Evolutionary conservation across 1,140 invertebrate genomes (phyloP).

Genomic region (Calephelis nemesis): DNA sequence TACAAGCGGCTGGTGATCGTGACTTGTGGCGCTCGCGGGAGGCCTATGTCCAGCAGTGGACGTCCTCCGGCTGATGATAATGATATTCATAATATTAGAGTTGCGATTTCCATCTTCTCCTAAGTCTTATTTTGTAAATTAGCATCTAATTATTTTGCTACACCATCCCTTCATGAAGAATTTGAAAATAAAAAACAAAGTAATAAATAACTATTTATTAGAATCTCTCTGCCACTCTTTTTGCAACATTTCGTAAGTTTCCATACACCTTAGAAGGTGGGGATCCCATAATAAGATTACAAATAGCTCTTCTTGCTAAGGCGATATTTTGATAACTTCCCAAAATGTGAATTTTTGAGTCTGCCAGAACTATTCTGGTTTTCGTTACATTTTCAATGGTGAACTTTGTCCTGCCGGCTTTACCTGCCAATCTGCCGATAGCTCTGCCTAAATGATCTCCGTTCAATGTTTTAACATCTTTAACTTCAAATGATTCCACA

Average conservation of each 20-base stretch:
- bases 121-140: neutral
- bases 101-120: too few relatives aligned
- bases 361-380: slow-evolving; percentile 98
- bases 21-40: too few relatives aligned
- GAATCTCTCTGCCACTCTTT: slow-evolving; percentile 89
- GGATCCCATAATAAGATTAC: slow-evolving; percentile 97
- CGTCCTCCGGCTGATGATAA: too few relatives aligned
- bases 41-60: too few relatives aligned
- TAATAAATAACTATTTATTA: slow-evolving; percentile 72
- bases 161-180: too few relatives aligned
- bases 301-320: slow-evolving; percentile 96
- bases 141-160: neutral
- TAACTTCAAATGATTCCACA: slow-evolving; percentile 97
- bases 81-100: too few relatives aligned
- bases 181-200: slow-evolving; percentile 6
- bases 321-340: slow-evolving; percentile 99
- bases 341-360: slow-evolving; percentile 97
- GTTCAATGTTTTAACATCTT: slow-evolving; percentile 97
- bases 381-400: slow-evolving; percentile 99
- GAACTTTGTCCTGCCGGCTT: slow-evolving; percentile 97
- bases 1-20: too few relatives aligned
- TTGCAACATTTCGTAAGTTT: slow-evolving; percentile 91
- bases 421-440: slow-evolving; percentile 97
- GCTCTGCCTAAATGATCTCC: slow-evolving; percentile 97
- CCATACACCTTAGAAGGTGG: slow-evolving; percentile 98